Percentiles rank a stretch among this genome's conserved stretches.
Conservation (phyloP, 2,888 invertebrate genomes). For the Brachyptera putata region DNA sequence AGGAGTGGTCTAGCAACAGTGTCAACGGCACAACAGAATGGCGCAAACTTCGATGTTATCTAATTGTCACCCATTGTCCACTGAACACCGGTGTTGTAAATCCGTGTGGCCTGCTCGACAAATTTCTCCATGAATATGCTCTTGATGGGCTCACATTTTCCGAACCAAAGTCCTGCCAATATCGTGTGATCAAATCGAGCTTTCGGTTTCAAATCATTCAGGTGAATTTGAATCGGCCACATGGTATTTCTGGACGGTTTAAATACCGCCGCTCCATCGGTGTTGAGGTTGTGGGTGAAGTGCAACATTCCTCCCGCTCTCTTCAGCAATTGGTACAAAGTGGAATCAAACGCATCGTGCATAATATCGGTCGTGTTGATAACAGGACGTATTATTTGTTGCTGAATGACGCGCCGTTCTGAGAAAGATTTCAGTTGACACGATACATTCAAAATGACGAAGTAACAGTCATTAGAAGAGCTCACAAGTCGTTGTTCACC, state of each 20-base stretch:
- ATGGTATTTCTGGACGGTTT: background rate
- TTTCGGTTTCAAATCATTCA: background rate
- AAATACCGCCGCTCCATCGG: conserved; percentile 5
- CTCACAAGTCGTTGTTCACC: background rate
- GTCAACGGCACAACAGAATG: conserved; percentile 18
- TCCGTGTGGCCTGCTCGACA: too few relatives aligned
- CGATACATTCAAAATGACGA: background rate
- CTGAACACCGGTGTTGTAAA: too few relatives aligned
- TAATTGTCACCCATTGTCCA: too few relatives aligned
- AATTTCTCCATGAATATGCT: too few relatives aligned
- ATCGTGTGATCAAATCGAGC: background rate
- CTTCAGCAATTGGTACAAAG: too few relatives aligned
- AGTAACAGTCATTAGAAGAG: background rate
- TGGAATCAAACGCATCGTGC: too few relatives aligned
- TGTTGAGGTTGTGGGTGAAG: conserved; percentile 1
- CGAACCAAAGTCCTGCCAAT: conserved; percentile 7
- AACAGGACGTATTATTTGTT: too few relatives aligned
- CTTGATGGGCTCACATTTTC: background rate
- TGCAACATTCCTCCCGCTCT: background rate
- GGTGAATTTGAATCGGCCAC: background rate
- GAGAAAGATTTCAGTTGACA: background rate
- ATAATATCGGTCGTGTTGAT: background rate
- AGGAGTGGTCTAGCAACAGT: conserved; percentile 19
- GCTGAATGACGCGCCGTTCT: background rate
- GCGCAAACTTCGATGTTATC: conserved; percentile 4